Conservation (phyloP, 2,888 invertebrate species). For the Callosobruchus maculatus region DNA sequence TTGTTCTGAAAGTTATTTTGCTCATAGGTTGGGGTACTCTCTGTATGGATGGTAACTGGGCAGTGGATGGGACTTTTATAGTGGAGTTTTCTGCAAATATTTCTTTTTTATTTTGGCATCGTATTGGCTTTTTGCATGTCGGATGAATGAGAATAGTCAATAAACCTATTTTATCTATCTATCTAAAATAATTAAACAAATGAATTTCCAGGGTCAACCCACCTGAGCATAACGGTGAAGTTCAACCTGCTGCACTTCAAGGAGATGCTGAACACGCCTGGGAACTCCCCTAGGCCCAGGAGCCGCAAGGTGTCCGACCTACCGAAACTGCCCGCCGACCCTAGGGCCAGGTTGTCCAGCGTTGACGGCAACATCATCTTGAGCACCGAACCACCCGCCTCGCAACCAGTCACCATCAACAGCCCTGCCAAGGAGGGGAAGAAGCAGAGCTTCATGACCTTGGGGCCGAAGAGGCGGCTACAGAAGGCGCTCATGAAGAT, state of each 20-base stretch:
- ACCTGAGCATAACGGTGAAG: constrained; percentile 93
- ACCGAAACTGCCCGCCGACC: constrained; percentile 64
- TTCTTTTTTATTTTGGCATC: too few relatives aligned
- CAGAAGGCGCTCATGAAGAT: constrained; percentile 85
- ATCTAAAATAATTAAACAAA: too few relatives aligned
- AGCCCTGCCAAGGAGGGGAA: constrained; percentile 62
- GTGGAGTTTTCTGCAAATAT: too few relatives aligned
- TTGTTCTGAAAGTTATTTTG: too few relatives aligned
- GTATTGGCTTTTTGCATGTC: too few relatives aligned
- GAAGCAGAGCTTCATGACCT: constrained; percentile 75
- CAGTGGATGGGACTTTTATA: too few relatives aligned
- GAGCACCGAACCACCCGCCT: constrained; percentile 42
- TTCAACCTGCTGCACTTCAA: constrained; percentile 90
- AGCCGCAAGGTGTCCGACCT: constrained; percentile 56
- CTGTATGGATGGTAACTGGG: too few relatives aligned
- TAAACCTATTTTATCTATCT: too few relatives aligned
- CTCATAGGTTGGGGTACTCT: too few relatives aligned
- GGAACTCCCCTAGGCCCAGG: constrained; percentile 76
- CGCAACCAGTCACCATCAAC: constrained; percentile 59
- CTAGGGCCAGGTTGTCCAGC: constrained; percentile 74
- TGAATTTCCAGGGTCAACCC: constrained; percentile 59
- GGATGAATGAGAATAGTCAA: too few relatives aligned
- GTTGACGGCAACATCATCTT: constrained; percentile 57
- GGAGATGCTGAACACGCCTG: constrained; percentile 72
- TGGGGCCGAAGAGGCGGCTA: constrained; percentile 79